These are phyloP conservation scores for Pseudochromis fuscus DNA, from an alignment of 2,797 vertebrate species.

Conservation along the genomic window DNA sequence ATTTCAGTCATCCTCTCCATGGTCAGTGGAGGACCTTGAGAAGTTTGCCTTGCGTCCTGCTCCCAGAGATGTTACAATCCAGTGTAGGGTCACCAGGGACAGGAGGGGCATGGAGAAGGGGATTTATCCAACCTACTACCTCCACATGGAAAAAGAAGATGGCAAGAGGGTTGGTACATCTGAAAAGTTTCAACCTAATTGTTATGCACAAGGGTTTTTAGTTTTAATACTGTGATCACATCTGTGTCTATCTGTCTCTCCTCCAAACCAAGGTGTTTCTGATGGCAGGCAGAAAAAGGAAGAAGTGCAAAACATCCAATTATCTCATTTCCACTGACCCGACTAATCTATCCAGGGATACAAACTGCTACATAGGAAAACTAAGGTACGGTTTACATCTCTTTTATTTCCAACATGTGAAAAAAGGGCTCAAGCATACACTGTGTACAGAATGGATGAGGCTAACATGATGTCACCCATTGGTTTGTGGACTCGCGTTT, in stretches of 20 bases:
- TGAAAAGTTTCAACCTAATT: neutral
- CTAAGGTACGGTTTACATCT: constrained; percentile 85
- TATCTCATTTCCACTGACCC: constrained; percentile 92
- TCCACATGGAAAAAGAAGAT: constrained; percentile 90
- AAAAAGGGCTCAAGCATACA: neutral
- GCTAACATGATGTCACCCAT: too few relatives aligned
- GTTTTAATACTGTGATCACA: neutral
- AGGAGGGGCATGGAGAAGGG: constrained; percentile 90
- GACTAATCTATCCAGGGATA: constrained; percentile 88
- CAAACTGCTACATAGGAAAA: constrained; percentile 90
- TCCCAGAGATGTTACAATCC: constrained; percentile 81
- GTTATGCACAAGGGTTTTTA: neutral
- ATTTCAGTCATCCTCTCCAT: constrained; percentile 68
- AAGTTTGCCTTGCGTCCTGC: constrained; percentile 86
- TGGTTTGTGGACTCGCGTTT: too few relatives aligned
- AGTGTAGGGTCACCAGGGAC: constrained; percentile 90
- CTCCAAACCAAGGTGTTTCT: constrained; percentile 86
- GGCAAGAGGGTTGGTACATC: constrained; percentile 83
- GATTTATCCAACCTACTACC: constrained; percentile 92
- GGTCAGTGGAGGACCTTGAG: constrained; percentile 85
- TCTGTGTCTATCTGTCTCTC: neutral
- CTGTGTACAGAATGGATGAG: too few relatives aligned
- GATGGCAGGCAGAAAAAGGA: constrained; percentile 92
- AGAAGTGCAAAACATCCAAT: constrained; percentile 92
- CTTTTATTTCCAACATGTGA: neutral